phyloP scores from a whole-genome alignment of 2,797 vertebrate species.

The Eulemur mongoz region DNA sequence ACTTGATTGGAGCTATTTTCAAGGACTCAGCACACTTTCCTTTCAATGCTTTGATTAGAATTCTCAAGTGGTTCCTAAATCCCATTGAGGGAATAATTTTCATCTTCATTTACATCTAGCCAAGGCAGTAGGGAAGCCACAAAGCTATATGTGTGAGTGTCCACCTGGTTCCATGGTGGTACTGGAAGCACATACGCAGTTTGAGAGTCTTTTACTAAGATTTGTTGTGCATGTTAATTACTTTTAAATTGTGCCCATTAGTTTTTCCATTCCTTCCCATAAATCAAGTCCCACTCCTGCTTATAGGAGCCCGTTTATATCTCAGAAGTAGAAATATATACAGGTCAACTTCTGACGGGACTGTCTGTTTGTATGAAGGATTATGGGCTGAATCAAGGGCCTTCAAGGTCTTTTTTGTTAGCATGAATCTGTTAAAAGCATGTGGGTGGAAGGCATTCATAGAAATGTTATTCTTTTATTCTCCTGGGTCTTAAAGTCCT shows the following conservation, averaged over 20 bases:
- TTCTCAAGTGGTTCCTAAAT: conserved; percentile 16
- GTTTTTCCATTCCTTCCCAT: conserved; percentile 13
- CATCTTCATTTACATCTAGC: background rate
- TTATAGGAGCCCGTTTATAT: background rate
- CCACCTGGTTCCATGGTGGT: background rate
- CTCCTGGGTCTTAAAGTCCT: conserved; percentile 13
- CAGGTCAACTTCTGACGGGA: background rate
- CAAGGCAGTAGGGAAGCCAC: background rate
- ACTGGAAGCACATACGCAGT: background rate
- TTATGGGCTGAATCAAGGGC: background rate
- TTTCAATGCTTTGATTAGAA: conserved; percentile 20
- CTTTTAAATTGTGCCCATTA: conserved; percentile 26
- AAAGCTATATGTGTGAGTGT: background rate
- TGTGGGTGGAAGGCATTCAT: background rate
- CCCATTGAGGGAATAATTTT: background rate
- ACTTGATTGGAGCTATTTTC: background rate
- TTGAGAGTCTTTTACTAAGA: background rate
- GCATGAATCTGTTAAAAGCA: background rate
- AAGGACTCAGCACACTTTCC: conserved; percentile 13
- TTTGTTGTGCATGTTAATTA: conserved; percentile 39
- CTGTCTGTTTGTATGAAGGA: background rate
- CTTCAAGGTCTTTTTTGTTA: background rate
- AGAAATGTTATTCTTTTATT: background rate
- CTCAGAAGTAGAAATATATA: background rate
- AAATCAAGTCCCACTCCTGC: background rate